Evolutionary conservation across 2,797 vertebrate genomes (phyloP).

Genomic region (Poeciliopsis paucimaculata): DNA sequence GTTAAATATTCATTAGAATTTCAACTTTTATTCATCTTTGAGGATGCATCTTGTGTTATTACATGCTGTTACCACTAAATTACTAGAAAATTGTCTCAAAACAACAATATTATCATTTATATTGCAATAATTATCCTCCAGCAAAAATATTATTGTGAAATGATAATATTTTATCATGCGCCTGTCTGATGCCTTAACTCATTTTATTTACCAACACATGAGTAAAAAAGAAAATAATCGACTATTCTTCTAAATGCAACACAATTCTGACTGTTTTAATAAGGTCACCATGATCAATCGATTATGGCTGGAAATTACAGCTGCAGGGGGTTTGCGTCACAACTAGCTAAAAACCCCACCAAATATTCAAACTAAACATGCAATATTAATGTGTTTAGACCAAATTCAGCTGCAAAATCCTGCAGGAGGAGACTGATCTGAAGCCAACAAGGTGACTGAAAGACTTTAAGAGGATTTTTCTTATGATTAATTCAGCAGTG

Average conservation of each 20-base stretch:
- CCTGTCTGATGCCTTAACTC: neutral
- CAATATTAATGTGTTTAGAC: neutral
- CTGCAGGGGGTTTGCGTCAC: slow-evolving; percentile 10
- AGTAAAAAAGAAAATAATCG: neutral
- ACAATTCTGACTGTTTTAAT: slow-evolving; percentile 15
- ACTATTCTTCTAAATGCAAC: slow-evolving; percentile 6
- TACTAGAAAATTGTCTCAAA: no score
- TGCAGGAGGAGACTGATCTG: neutral
- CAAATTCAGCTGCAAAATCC: neutral
- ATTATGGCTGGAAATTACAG: slow-evolving; percentile 37
- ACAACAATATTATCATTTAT: no score
- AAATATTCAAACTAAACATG: no score
- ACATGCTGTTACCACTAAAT: no score
- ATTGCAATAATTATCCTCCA: no score
- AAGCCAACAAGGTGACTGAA: slow-evolving; percentile 8
- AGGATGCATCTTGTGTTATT: no score
- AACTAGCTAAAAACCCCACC: no score
- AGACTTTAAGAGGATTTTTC: slow-evolving; percentile 56
- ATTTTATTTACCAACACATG: neutral
- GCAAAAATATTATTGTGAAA: no score
- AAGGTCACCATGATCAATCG: slow-evolving; percentile 11
- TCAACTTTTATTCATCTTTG: no score
- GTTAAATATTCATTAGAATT: no score
- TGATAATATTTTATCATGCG: no score
- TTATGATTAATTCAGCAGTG: slow-evolving; percentile 30